phyloP scores from a whole-genome alignment of 2,113 vertebrate species.

The Poeciliopsis occidentalis region DNA sequence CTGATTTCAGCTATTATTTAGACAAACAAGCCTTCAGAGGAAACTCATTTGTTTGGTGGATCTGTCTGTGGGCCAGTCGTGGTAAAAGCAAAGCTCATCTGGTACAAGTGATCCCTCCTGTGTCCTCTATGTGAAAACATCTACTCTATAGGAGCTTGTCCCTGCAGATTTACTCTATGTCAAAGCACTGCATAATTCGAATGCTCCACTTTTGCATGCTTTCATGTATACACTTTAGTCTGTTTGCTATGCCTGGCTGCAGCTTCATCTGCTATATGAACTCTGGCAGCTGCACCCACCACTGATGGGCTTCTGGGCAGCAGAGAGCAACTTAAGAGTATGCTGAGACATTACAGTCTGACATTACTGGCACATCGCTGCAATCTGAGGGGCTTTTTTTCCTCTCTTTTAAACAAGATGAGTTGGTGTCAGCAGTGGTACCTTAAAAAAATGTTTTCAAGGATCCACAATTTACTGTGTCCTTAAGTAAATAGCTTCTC shows the following conservation, averaged over 20 bases:
- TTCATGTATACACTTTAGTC: no score
- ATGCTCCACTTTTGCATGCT: no score
- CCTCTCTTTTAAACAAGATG: not conserved
- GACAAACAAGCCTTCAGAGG: not conserved
- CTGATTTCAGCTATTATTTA: no score
- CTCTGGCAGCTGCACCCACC: no score
- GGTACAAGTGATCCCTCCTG: no score
- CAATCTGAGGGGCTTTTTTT: not conserved
- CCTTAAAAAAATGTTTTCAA: no score
- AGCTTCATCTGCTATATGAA: no score
- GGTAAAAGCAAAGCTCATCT: not conserved
- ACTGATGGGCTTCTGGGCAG: not conserved
- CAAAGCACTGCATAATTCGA: not conserved
- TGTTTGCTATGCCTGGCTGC: no score
- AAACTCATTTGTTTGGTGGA: not conserved
- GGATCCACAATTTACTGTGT: no score
- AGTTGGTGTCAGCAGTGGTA: no score
- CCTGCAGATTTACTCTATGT: not conserved
- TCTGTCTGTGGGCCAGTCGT: not conserved
- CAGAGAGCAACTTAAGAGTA: not conserved
- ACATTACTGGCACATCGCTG: not conserved
- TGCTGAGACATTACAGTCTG: not conserved
- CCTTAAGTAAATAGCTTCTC: no score
- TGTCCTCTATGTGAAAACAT: no score
- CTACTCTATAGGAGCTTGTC: not conserved